Base-by-base conservation (phyloP, 1,140 invertebrate genomes). In the Drosophila biarmipes region DNA sequence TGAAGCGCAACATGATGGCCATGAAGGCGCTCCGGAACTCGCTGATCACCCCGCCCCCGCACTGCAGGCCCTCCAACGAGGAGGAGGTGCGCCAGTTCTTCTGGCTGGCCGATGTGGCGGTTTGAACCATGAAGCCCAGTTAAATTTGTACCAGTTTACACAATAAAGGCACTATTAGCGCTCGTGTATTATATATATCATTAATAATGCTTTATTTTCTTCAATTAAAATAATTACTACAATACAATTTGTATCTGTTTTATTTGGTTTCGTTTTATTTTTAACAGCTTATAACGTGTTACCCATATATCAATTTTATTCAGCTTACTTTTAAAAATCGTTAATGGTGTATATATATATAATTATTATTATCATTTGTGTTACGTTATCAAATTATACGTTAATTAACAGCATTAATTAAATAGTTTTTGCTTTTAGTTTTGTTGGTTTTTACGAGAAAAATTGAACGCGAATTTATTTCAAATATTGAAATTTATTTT, bases 61-160 rank as follows among this genome's bases (percentile, higher is more conserved):
- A 95, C 79, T 95, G 94, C 78, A 93, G 94, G 56, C 95, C 95
- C 11, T 94, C 94, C 0, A 94, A 93, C 56, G 93, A 94, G 66
- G 93, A 94, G 43, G 95, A 95, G 80, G 93, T 95, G 43, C 91
- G 94, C 5, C 93, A 93, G 72, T 95, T 95, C 81, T 94, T 95
- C 92, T 94, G 94, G 94, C 92, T 95, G 29, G 92, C 75, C 15
- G 77, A 91, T 49, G 82, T 64, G n/a, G 40, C 40, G 14, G 19
- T 67, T n/a, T 67, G 42, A 52, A 19, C n/a, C 24, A 45, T n/a
- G 8, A 17, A 29, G 2, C 17, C 15, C 24, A 12, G 6, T 4
- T 34, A 10, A 51, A 24, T 0, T 4, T 31, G 6, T 3, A 17
- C 10, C 24, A 10, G 17, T 37, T 6, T 46, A 15, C 15, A 55